Evolutionary conservation across 2,797 vertebrate species (phyloP).

Genomic region (Leptodactylus fallax): DNA sequence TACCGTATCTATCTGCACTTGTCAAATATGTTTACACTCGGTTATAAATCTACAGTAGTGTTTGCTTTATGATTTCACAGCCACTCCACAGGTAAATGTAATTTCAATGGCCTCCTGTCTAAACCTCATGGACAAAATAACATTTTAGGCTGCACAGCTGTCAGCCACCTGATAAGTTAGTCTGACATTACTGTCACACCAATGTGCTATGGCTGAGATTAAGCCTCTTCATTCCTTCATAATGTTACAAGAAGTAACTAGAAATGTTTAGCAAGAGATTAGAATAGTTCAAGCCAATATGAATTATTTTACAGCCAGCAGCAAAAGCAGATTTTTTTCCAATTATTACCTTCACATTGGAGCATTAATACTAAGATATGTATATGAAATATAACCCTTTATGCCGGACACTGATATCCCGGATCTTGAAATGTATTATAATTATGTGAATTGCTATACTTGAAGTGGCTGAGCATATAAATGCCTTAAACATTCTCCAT

Average conservation of each 20-base stretch:
- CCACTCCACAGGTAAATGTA: slow-evolving; percentile 44
- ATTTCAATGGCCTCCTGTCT: slow-evolving; percentile 43
- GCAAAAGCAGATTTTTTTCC: slow-evolving; percentile 28
- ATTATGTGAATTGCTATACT: slow-evolving; percentile 15
- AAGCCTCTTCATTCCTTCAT: slow-evolving; percentile 55
- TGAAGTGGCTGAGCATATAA: background rate
- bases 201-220: slow-evolving; percentile 52
- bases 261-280: slow-evolving; percentile 56
- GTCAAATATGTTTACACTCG: slow-evolving; percentile 39
- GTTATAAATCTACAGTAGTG: background rate
- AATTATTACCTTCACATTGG: slow-evolving; percentile 20
- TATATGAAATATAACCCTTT: slow-evolving; percentile 23
- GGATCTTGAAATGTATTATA: slow-evolving; percentile 1
- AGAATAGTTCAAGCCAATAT: slow-evolving; percentile 46
- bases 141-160: slow-evolving; percentile 46
- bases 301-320: slow-evolving; percentile 34
- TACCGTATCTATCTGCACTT: background rate
- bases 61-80: slow-evolving; percentile 16
- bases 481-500: background rate
- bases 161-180: slow-evolving; percentile 51
- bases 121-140: slow-evolving; percentile 31
- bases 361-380: background rate
- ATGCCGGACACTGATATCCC: background rate
- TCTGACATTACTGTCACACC: slow-evolving; percentile 61
- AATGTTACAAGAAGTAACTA: slow-evolving; percentile 55